A percentile compares a stretch with the other conserved stretches of the same genome.
phyloP scores from a whole-genome alignment of 2,888 invertebrate species.

The Prostheceraeus crozeri region DNA sequence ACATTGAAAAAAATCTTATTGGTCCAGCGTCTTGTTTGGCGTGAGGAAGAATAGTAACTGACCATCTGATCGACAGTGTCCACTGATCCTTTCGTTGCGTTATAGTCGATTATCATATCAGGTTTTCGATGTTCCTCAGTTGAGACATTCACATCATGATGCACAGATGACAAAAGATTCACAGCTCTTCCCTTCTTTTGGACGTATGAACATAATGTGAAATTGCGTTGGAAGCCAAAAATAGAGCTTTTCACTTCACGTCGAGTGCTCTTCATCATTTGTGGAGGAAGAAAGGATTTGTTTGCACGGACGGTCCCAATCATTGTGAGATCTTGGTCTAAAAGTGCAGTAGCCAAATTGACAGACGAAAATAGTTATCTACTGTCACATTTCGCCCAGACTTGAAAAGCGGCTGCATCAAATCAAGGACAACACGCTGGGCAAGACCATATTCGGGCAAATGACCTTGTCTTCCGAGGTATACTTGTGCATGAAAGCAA shows the following conservation, averaged over 20 bases:
- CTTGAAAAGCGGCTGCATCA: slow-evolving; percentile 1
- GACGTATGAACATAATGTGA: neutral
- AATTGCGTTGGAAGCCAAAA: neutral
- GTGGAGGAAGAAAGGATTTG: neutral
- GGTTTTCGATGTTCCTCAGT: neutral
- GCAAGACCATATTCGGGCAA: neutral
- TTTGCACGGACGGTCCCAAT: neutral
- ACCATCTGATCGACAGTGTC: slow-evolving; percentile 19
- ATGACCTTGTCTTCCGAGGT: slow-evolving; percentile 9
- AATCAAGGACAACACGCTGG: neutral
- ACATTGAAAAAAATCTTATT: slow-evolving; percentile 12
- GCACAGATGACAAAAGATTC: neutral
- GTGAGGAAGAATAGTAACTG: neutral
- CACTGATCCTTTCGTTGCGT: slow-evolving; percentile 12
- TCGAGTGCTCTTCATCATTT: neutral
- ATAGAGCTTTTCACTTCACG: neutral
- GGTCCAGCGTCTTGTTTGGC: slow-evolving; percentile 9
- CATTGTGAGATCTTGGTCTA: neutral
- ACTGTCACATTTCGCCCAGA: slow-evolving; percentile 10
- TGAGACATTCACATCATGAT: slow-evolving; percentile 5
- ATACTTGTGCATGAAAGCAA: slow-evolving; percentile 7
- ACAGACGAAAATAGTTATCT: neutral
- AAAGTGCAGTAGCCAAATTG: neutral
- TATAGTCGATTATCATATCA: neutral
- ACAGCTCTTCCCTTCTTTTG: neutral